phyloP scores from a whole-genome alignment of 2,888 invertebrate species.

The Netelia fuscicornis region DNA sequence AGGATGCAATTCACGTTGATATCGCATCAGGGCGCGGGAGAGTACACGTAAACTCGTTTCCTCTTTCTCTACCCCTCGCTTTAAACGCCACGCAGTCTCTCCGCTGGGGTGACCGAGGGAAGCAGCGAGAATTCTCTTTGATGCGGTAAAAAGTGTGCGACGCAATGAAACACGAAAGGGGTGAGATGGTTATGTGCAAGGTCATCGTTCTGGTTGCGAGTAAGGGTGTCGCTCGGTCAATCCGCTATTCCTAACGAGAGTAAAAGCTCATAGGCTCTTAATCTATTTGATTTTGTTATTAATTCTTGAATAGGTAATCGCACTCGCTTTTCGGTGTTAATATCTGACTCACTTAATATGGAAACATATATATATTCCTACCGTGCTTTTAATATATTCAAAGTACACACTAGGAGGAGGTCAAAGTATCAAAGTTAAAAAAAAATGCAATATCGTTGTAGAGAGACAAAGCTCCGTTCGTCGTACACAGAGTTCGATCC shows the following conservation, averaged over 20 bases:
- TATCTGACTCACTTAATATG: neutral
- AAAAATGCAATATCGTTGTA: constrained; percentile 41
- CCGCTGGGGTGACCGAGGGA: constrained; percentile 24
- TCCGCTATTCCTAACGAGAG: neutral
- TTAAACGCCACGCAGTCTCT: constrained; percentile 39
- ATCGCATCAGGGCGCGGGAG: neutral
- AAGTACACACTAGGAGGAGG: neutral
- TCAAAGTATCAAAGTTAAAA: neutral
- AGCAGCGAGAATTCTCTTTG: constrained; percentile 32
- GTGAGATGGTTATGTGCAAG: constrained; percentile 1
- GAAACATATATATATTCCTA: too few relatives aligned
- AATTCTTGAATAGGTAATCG: neutral
- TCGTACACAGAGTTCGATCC: neutral
- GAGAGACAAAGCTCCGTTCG: constrained; percentile 21
- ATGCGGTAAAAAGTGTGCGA: constrained; percentile 4
- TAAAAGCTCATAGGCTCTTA: neutral
- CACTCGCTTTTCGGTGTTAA: neutral
- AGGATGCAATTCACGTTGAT: neutral
- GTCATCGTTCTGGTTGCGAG: constrained; percentile 6
- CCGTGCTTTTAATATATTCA: neutral
- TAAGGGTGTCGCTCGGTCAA: neutral
- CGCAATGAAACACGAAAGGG: neutral
- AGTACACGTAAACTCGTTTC: neutral
- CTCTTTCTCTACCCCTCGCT: constrained; percentile 17
- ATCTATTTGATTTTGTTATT: neutral